A percentile compares a stretch with the other conserved stretches of the same genome.
Evolutionary conservation across 2,113 vertebrate species (phyloP).

Genomic region (Phyllopteryx taeniolatus): DNA sequence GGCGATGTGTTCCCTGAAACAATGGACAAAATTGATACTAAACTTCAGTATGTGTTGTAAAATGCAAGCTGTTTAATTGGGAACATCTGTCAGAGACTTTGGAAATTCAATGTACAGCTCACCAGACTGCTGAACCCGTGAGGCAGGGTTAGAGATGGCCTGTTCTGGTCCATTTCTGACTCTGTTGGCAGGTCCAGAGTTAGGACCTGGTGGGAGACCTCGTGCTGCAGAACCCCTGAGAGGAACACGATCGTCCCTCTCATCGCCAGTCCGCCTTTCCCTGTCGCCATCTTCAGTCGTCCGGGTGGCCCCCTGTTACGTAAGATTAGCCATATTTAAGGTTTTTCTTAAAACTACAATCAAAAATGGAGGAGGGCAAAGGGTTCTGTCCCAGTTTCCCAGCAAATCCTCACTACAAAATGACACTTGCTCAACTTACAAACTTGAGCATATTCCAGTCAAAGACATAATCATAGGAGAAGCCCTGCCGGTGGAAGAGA

Average conservation of each 20-base stretch:
- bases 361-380: neutral
- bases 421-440: constrained; percentile 73
- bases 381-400: too few relatives aligned
- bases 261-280: constrained; percentile 82
- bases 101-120: constrained; percentile 35
- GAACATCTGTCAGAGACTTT: neutral
- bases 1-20: constrained; percentile 90
- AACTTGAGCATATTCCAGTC: constrained; percentile 99
- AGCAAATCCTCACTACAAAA: neutral
- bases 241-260: constrained; percentile 87
- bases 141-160: constrained; percentile 87
- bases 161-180: constrained; percentile 88
- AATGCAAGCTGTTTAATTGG: neutral
- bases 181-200: constrained; percentile 82
- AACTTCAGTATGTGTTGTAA: neutral
- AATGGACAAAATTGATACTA: neutral
- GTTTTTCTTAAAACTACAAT: neutral
- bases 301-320: constrained; percentile 84
- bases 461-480: constrained; percentile 96
- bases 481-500: constrained; percentile 95
- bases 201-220: constrained; percentile 76
- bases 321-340: neutral
- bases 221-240: constrained; percentile 77
- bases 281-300: constrained; percentile 90
- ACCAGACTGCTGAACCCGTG: constrained; percentile 94